phyloP scores from a whole-genome alignment of 2,888 invertebrate species.

The Octonoba sinensis region DNA sequence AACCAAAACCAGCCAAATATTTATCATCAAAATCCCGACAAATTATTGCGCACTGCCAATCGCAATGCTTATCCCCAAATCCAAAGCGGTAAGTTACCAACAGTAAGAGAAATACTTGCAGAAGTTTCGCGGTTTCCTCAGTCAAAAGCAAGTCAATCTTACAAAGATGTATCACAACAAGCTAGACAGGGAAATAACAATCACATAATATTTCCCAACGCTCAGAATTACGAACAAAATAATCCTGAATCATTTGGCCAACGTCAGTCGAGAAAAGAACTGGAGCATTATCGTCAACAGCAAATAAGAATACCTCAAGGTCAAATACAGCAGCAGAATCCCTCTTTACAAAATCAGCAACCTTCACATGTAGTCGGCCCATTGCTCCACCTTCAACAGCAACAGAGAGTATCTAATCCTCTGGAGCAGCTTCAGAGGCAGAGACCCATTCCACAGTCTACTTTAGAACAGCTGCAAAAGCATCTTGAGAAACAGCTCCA shows the following conservation, averaged over 20 bases:
- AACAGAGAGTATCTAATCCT: not conserved
- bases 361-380: not conserved
- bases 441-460: not conserved
- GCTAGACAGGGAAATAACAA: not conserved
- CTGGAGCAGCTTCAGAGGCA: conserved; percentile 1
- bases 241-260: conserved; percentile 6
- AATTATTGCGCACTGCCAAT: conserved; percentile 22
- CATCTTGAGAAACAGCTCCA: not conserved
- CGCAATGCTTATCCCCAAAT: conserved; percentile 29
- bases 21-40: conserved; percentile 35
- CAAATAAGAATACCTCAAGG: not conserved
- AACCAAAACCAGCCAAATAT: not conserved
- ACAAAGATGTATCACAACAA: not conserved
- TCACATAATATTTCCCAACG: conserved; percentile 9
- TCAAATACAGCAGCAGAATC: not conserved
- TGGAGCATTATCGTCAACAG: not conserved
- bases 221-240: conserved; percentile 23
- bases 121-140: conserved; percentile 31
- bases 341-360: not conserved
- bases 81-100: conserved; percentile 15
- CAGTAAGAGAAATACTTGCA: conserved; percentile 25
- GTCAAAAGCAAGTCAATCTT: conserved; percentile 4
- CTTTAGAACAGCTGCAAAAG: not conserved
- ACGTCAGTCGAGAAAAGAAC: not conserved
- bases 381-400: conserved; percentile 20